These are phyloP conservation scores for Neomicropteryx cornuta DNA, from an alignment of 1,140 invertebrate genomes.

Conservation along the genomic window DNA sequence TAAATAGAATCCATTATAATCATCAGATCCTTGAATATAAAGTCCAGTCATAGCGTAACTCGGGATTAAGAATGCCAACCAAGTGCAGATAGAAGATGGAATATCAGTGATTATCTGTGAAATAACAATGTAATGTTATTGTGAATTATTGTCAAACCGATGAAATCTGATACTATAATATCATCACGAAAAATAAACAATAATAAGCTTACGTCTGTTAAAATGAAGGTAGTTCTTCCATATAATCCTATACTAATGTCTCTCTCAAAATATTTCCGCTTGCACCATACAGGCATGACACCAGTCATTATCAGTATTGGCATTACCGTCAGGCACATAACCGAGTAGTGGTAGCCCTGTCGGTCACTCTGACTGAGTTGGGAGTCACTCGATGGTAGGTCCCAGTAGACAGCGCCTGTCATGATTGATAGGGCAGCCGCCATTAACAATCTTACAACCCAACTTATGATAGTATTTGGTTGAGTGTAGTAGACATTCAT, in stretches of 20 bases:
- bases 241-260: constrained; percentile 74
- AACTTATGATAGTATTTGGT: constrained; percentile 70
- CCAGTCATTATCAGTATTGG: constrained; percentile 59
- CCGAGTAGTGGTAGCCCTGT: constrained; percentile 74
- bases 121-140: constrained; percentile 5
- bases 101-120: constrained; percentile 48
- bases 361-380: constrained; percentile 63
- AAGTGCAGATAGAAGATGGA: constrained; percentile 54
- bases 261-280: constrained; percentile 58
- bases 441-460: constrained; percentile 64
- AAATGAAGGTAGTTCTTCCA: constrained; percentile 62
- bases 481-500: constrained; percentile 63
- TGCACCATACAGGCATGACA: constrained; percentile 54
- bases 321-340: constrained; percentile 66
- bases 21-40: constrained; percentile 49
- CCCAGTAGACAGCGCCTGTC: constrained; percentile 83
- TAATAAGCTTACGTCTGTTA: constrained; percentile 54
- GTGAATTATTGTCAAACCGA: neutral
- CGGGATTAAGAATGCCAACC: constrained; percentile 72
- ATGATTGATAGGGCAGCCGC: constrained; percentile 70
- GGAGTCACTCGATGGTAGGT: constrained; percentile 58
- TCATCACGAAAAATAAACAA: constrained; percentile 1
- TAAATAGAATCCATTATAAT: constrained; percentile 56
- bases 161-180: neutral
- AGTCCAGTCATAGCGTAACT: constrained; percentile 84